phyloP scores from a whole-genome alignment of 1,140 invertebrate genomes.

The Zaprionus ornatus region DNA sequence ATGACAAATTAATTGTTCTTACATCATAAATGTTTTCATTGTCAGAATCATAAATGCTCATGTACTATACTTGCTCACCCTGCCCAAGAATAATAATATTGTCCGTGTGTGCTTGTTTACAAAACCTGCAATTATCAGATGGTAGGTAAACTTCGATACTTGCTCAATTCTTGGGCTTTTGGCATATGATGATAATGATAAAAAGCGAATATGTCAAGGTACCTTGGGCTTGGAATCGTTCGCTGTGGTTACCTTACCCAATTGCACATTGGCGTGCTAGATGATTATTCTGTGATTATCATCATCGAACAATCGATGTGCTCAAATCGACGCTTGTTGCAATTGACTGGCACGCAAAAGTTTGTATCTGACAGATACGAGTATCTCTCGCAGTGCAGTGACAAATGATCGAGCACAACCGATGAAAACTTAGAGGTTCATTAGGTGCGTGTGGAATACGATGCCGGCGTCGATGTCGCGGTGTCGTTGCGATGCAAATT shows the following conservation, averaged over 20 bases:
- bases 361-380: conserved; percentile 36
- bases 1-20: conserved; percentile 4
- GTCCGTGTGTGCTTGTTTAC: background rate
- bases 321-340: conserved; percentile 13
- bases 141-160: conserved; percentile 28
- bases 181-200: conserved; percentile 11
- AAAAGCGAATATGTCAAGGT: conserved; percentile 44
- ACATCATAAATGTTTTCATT: conserved; percentile 23
- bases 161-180: conserved; percentile 17
- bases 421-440: conserved; percentile 15
- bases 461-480: background rate
- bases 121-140: conserved; percentile 27
- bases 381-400: conserved; percentile 18
- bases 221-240: conserved; percentile 23
- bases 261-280: conserved; percentile 36
- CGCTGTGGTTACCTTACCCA: conserved; percentile 18
- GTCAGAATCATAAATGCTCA: conserved; percentile 4
- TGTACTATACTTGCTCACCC: background rate
- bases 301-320: conserved; percentile 34
- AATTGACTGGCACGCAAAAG: conserved; percentile 40
- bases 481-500: conserved; percentile 26
- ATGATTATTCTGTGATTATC: conserved; percentile 44
- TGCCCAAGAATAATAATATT: conserved; percentile 8
- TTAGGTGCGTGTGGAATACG: conserved; percentile 42
- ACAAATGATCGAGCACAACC: conserved; percentile 46